Base-by-base conservation (phyloP, 2,888 invertebrate genomes). In the Chaetogeoica ovagalla region DNA sequence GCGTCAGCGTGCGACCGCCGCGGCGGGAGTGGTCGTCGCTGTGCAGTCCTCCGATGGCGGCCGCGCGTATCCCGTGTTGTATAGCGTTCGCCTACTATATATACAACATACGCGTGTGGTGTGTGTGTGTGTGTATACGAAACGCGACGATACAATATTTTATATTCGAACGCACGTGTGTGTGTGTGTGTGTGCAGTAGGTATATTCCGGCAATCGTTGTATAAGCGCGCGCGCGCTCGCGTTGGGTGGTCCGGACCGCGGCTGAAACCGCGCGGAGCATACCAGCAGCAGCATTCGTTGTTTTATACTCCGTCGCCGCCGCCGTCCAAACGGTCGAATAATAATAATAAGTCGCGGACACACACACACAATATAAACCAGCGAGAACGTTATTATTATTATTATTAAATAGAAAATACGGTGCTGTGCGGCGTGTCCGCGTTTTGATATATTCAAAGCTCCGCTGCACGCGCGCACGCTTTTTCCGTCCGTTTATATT, bases 391-490 rank as follows among this genome's bases (percentile, higher is more conserved):
- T 60, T 59, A 69, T 60, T 48, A 79, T 70, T 70, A 7, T 43
- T 30, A 30, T 30, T 30, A 30, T 30, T 30, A 30, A 30, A 30
- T 30, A 30, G 30, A 30, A 30, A 30, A 30, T 2, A 30, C 30
- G 30, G 1, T 30, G 30, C 4, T 30, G 30, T 30, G 4, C 30
- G 30, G 30, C 30, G 30, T 30, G 30, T 30, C 30, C 30, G 30
- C 30, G 30, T 30, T 30, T 30, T 30, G 30, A 30, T 30, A 30
- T 30, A 30, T 30, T 30, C 30, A 30, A 30, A 30, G 30, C 30
- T 30, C 30, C 30, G 30, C 30, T 30, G 77, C 77, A 70, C 77
- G 63, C 77, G 77, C 77, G 77, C 77, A 79, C 77, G 77, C 70
- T 79, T 79, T 70, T 70, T 30, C 30, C 70, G 70, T 66, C 75